Conservation (phyloP, 2,113 vertebrate genomes). For the Petrocephalus microphthalmus region DNA sequence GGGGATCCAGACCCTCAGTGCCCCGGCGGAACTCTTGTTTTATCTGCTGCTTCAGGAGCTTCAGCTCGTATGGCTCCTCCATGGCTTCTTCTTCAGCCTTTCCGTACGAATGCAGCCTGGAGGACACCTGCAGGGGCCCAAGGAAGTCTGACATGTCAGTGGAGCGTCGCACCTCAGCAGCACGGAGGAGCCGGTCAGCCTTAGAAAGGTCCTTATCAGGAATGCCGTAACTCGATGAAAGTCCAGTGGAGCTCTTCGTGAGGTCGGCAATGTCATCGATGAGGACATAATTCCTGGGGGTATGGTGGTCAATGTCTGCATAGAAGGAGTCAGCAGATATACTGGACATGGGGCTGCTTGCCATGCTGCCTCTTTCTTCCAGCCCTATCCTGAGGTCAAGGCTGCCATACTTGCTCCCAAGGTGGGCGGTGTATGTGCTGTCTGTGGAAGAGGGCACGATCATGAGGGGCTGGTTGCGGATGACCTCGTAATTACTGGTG, state of each 20-base stretch:
- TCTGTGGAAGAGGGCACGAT: conserved; percentile 87
- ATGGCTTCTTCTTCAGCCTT: conserved; percentile 94
- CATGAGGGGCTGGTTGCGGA: conserved; percentile 86
- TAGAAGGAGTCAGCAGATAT: conserved; percentile 96
- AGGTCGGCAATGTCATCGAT: conserved; percentile 96
- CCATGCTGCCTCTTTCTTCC: conserved; percentile 86
- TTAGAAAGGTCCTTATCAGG: conserved; percentile 91
- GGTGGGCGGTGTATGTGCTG: conserved; percentile 75
- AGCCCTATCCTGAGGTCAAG: conserved; percentile 87
- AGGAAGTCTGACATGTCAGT: conserved; percentile 75
- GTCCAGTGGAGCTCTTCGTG: conserved; percentile 75
- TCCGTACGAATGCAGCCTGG: conserved; percentile 79
- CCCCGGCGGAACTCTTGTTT: conserved; percentile 96
- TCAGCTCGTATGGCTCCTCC: conserved; percentile 96
- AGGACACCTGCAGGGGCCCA: conserved; percentile 67
- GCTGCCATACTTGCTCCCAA: conserved; percentile 81
- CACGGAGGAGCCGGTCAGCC: conserved; percentile 81
- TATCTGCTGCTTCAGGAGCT: conserved; percentile 94
- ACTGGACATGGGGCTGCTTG: conserved; percentile 92
- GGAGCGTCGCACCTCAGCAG: conserved; percentile 76
- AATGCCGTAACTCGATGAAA: conserved; percentile 80
- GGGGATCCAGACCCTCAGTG: conserved; percentile 83
- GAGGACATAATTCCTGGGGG: conserved; percentile 84
- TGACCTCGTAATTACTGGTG: conserved; percentile 87
- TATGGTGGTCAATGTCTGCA: conserved; percentile 89